phyloP scores from a whole-genome alignment of 2,113 vertebrate species.

The Oreochromis tanganicae region DNA sequence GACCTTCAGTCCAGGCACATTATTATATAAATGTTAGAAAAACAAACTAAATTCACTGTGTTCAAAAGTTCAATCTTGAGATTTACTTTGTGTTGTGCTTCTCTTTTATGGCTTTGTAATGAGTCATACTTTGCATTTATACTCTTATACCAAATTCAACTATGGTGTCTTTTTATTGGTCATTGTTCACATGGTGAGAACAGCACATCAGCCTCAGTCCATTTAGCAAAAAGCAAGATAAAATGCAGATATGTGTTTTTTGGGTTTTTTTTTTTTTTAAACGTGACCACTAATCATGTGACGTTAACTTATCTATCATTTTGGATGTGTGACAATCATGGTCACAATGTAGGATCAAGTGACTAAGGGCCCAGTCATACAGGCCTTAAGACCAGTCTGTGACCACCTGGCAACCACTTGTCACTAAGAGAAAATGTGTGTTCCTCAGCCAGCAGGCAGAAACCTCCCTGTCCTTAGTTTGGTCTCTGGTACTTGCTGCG shows the following conservation, averaged over 20 bases:
- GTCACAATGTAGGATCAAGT: background rate
- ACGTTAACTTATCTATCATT: background rate
- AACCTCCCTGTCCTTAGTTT: background rate
- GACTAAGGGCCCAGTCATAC: background rate
- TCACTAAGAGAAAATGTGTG: background rate
- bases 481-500: background rate
- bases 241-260: background rate
- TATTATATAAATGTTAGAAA: background rate
- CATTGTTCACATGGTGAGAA: background rate
- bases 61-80: background rate
- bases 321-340: background rate
- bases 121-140: background rate
- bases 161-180: background rate
- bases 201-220: background rate
- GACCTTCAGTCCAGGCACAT: background rate
- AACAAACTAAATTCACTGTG: background rate
- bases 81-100: background rate
- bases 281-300: background rate
- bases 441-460: background rate
- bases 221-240: background rate
- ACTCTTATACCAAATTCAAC: background rate
- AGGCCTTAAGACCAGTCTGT: background rate
- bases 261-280: background rate
- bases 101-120: background rate
- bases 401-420: background rate